Percentiles rank a stretch among this genome's conserved stretches.
phyloP scores from a whole-genome alignment of 1,140 invertebrate genomes.

The Archegozetes longisetosus region DNA sequence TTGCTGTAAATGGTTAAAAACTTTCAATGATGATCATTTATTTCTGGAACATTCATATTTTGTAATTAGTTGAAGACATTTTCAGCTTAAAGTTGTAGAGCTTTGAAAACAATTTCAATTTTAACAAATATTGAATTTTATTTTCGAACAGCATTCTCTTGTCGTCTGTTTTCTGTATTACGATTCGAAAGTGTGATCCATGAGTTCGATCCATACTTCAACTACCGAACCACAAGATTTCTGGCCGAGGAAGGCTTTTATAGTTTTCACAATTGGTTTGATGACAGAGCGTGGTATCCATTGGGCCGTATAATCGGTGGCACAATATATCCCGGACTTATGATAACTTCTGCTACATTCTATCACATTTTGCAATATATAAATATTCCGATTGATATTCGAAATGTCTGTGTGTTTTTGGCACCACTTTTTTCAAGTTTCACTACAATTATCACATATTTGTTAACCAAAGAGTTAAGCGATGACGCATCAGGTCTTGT shows the following conservation, averaged over 20 bases:
- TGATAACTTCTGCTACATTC: constrained; percentile 86
- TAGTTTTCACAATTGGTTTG: constrained; percentile 97
- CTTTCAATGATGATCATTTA: too few relatives aligned
- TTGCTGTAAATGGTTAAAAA: too few relatives aligned
- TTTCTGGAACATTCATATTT: too few relatives aligned
- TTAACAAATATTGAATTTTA: constrained; percentile 8
- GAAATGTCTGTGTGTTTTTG: constrained; percentile 94
- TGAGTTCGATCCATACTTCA: constrained; percentile 98
- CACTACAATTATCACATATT: constrained; percentile 86
- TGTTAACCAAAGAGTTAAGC: constrained; percentile 89
- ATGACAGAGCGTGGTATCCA: constrained; percentile 96
- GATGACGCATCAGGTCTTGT: constrained; percentile 80
- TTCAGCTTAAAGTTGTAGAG: too few relatives aligned
- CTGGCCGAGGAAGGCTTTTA: constrained; percentile 92
- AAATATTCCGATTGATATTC: constrained; percentile 86
- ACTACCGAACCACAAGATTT: constrained; percentile 89
- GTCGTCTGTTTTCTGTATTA: constrained; percentile 85
- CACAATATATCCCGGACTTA: constrained; percentile 90
- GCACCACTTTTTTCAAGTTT: constrained; percentile 92
- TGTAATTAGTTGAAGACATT: too few relatives aligned
- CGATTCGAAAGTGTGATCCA: constrained; percentile 95
- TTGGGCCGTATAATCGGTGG: constrained; percentile 90
- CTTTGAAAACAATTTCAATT: too few relatives aligned
- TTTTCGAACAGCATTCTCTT: constrained; percentile 62
- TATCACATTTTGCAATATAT: constrained; percentile 75